Evolutionary conservation across 2,888 invertebrate species (phyloP).

Genomic region (Brassicogethes aeneus): DNA sequence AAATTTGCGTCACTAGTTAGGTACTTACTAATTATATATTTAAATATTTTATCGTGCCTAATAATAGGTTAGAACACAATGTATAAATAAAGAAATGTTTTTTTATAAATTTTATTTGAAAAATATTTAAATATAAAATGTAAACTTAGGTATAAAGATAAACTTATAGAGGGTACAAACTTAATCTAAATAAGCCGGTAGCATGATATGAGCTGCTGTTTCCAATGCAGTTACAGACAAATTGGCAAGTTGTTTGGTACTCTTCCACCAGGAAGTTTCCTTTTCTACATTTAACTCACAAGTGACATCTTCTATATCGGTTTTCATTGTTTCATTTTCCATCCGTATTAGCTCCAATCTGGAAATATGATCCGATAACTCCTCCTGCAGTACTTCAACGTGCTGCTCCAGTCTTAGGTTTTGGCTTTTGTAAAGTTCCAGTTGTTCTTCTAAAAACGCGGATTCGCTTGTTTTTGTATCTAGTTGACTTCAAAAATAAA

Average conservation of each 20-base stretch:
- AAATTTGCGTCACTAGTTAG: too few relatives aligned
- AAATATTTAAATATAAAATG: too few relatives aligned
- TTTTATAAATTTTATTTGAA: too few relatives aligned
- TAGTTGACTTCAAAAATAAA: background rate
- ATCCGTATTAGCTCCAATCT: background rate
- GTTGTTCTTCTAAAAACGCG: constrained; percentile 15
- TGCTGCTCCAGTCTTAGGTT: background rate
- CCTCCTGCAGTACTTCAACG: background rate
- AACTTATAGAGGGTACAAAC: too few relatives aligned
- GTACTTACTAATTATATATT: too few relatives aligned
- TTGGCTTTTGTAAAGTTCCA: constrained; percentile 12
- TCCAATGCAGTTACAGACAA: constrained; percentile 23
- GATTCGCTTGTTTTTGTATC: background rate
- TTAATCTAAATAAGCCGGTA: constrained; percentile 21
- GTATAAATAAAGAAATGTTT: too few relatives aligned
- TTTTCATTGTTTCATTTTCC: constrained; percentile 13
- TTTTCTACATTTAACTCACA: constrained; percentile 18
- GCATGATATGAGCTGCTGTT: constrained; percentile 22
- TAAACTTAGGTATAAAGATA: too few relatives aligned
- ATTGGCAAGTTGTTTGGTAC: constrained; percentile 19
- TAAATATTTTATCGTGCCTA: too few relatives aligned
- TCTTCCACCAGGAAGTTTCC: constrained; percentile 24
- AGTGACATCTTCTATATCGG: constrained; percentile 14
- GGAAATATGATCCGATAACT: background rate
- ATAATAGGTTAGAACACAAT: too few relatives aligned